Evolutionary conservation across 2,113 vertebrate genomes (phyloP).

Genomic region (Psilopsiagon aymara): DNA sequence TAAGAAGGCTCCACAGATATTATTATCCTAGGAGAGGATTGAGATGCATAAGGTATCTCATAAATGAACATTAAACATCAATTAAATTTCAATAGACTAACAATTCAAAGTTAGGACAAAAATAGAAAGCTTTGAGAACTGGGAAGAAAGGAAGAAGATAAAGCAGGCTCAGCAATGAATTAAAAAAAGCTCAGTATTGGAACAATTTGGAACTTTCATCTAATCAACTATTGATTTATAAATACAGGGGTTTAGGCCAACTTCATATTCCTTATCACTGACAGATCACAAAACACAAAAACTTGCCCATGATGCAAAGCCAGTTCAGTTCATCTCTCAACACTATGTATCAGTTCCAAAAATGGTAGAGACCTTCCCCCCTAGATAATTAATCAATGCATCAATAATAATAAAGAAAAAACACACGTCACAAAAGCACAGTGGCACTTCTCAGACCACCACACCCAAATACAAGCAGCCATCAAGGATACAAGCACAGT

Average conservation of each 20-base stretch:
- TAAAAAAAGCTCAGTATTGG: neutral
- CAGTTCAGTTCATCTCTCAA: neutral
- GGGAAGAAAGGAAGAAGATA: neutral
- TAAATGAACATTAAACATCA: neutral
- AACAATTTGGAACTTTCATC: neutral
- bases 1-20: neutral
- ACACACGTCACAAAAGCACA: neutral
- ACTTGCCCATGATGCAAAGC: neutral
- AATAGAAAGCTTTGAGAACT: neutral
- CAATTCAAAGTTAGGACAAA: neutral
- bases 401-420: neutral
- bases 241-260: neutral
- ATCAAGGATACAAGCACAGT: neutral
- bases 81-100: neutral
- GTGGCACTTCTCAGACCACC: neutral
- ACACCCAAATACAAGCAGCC: constrained; percentile 22
- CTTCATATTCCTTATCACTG: neutral
- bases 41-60: neutral
- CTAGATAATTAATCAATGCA: neutral
- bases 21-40: neutral
- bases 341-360: neutral
- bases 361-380: neutral
- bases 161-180: neutral
- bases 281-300: neutral
- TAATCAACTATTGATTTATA: neutral